A percentile compares a stretch with the other conserved stretches of the same genome.
phyloP scores from a whole-genome alignment of 2,797 vertebrate genomes.

The Sylvia borin region DNA sequence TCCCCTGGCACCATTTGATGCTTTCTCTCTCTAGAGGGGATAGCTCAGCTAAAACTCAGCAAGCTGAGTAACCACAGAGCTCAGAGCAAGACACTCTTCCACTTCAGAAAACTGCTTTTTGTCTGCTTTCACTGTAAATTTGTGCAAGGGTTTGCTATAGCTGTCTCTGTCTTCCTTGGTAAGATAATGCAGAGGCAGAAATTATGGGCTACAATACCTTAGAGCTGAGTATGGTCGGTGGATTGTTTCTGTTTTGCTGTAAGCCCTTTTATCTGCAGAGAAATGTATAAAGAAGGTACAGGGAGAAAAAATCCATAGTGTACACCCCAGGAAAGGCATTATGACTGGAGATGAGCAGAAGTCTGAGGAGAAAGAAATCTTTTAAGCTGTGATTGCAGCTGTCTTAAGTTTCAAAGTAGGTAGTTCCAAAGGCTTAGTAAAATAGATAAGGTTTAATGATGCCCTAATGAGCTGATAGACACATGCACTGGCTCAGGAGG shows the following conservation, averaged over 20 bases:
- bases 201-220: background rate
- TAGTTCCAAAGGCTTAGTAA: background rate
- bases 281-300: background rate
- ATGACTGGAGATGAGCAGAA: background rate
- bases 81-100: background rate
- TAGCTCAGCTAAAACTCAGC: background rate
- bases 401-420: background rate
- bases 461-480: background rate
- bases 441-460: background rate
- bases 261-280: constrained; percentile 10
- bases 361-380: background rate
- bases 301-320: background rate
- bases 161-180: background rate
- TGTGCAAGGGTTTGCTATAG: background rate
- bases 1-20: background rate
- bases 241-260: background rate
- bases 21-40: background rate
- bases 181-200: background rate
- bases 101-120: background rate
- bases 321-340: background rate
- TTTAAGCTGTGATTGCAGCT: constrained; percentile 1
- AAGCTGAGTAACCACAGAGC: background rate
- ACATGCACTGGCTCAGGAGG: background rate
- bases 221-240: background rate
- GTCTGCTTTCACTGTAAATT: background rate